Evolutionary conservation across 2,888 invertebrate genomes (phyloP), one percentile per base, ranked within the genome.

Genomic region (Epistrophe grossulariae): DNA sequence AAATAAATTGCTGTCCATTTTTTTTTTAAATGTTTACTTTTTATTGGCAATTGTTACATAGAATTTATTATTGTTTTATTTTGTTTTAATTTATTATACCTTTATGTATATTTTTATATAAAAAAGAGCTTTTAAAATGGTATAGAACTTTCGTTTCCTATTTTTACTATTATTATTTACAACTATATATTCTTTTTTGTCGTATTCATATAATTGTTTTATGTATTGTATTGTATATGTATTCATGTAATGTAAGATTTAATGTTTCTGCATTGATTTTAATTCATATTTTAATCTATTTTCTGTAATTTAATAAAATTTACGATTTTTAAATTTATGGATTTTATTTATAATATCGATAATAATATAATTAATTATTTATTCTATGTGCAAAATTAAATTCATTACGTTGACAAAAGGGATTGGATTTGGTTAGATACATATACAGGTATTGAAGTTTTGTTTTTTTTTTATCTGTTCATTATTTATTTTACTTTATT

Each of bases 41-140:
- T 84, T 81, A 84, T 84, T 84, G 84, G 84, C 84, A 80, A 84
- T 72, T 77, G 76, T 84, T 81, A 80, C 81, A 81, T 77, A 77
- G 59, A 84, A 77, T 80, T 71, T 77, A 48, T 76, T 70, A 4
- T 77, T 82, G 45, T 78, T 78, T 62, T 57, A 40, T 83, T 66
- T n/a, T 72, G 28, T 45, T 73, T 59, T 52, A 28, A 43, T 43
- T 55, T 57, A 31, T 55, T 66, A 48, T 82, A 48, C 38, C 24
- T 55, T 40, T 64, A 50, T 64, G 66, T 64, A 50, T 84, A 71
- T 71, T 80, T 72, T 72, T 84, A 80, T 84, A 84, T 80, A 84
- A 84, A 84, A 84, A 84, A 83, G 84, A 84, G 80, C 60, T 72
- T 74, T 81, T 77, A 68, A 79, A 84, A 59, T 84, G 66, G 74